Base-by-base conservation (phyloP, 2,888 invertebrate species). In the Hirudinaria manillensis region DNA sequence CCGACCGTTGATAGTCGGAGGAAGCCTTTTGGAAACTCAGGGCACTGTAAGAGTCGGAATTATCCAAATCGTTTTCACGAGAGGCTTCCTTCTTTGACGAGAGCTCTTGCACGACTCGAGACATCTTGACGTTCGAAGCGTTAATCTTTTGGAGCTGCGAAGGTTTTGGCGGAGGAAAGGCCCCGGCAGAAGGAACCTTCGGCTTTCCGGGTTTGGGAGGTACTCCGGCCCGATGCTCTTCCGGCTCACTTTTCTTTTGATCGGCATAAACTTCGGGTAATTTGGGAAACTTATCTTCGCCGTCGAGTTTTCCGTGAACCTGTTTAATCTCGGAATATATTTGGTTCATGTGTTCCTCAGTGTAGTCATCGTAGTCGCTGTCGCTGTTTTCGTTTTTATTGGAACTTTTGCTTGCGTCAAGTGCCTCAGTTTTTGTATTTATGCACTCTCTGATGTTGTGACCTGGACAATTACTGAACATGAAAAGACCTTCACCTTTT, bases 401-500 rank as follows among this genome's bases (percentile, higher is more conserved):
- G 6, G n/a, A 21, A 56, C 16, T 3, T 24, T 56, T 56, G 4
- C 13, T 56, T 56, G 27, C n/a, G 6, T 56, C 16, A 16, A 56
- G 56, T 27, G 27, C n/a, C 4, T 56, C 13, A 56, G 27, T 27
- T 6, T 56, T 56, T 3, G n/a, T 16, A 24, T 67, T 29, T 67
- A 67, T 67, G 34, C 32, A 32, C 24, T 67, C 29, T 27, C 67
- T 27, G 21, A 67, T 67, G 29, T 32, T 21, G 21, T 67, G 29
- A 29, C 67, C 67, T 29, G 34, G 29, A 34, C 67, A 67, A 21
- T 67, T 67, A 6, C 67, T 67, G 67, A 67, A 67, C 24, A 67
- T 67, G 32, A 67, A 67, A 24, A 67, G 32, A 24, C 67, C 67
- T 24, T 67, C 21, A 32, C 67, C 67, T 67, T 67, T 67, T n/a